phyloP scores from a whole-genome alignment of 2,113 vertebrate species.

The Plecturocebus donacophilus region DNA sequence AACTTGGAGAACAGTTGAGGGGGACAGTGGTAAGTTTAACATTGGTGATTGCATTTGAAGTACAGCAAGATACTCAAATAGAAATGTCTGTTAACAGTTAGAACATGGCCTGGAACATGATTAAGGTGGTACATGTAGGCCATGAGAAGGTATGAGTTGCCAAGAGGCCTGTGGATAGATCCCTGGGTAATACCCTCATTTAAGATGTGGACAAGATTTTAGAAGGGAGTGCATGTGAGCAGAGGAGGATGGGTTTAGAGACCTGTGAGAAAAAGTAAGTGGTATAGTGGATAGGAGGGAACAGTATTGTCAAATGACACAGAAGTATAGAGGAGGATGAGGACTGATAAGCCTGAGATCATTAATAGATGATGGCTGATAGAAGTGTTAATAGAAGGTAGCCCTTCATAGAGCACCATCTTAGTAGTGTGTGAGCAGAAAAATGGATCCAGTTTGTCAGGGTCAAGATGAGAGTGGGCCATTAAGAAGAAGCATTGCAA shows the following conservation, averaged over 20 bases:
- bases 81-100: neutral
- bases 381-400: no score
- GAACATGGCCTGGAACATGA: neutral
- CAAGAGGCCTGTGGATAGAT: neutral
- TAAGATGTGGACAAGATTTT: conserved; percentile 8
- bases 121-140: neutral
- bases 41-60: neutral
- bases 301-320: neutral
- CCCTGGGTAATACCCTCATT: neutral
- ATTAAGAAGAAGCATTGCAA: neutral
- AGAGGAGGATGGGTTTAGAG: neutral
- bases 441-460: neutral
- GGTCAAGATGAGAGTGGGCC: neutral
- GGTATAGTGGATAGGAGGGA: neutral
- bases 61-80: conserved; percentile 5
- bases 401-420: neutral
- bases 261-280: neutral
- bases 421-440: neutral
- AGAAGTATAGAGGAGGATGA: neutral
- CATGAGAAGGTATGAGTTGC: neutral
- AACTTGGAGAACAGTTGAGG: conserved; percentile 29
- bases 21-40: neutral
- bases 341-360: neutral
- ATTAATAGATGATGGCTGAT: neutral
- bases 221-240: neutral